Conservation (phyloP, 2,113 vertebrate species). For the Sylvietta virens region DNA sequence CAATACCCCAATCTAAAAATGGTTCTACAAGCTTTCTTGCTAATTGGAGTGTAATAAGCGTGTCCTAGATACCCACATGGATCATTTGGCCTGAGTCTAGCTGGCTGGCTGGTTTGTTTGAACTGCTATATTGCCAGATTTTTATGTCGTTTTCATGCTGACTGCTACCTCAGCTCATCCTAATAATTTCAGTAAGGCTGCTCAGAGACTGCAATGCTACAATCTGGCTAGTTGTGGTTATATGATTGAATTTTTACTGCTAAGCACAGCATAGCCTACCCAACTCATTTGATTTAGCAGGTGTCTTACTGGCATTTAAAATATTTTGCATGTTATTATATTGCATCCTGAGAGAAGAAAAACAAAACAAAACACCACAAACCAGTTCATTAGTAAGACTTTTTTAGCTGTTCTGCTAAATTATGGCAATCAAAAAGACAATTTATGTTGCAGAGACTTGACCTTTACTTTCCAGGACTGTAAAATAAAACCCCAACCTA, state of each 20-base stretch:
- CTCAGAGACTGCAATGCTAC: not conserved
- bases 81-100: not conserved
- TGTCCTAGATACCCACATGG: not conserved
- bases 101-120: not conserved
- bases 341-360: not conserved
- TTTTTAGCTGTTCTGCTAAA: not conserved
- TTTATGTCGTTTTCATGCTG: not conserved
- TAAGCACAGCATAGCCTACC: not conserved
- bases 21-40: not conserved
- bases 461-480: not conserved
- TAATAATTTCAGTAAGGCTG: not conserved
- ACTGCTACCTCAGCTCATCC: not conserved
- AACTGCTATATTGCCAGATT: not conserved
- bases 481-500: constrained; percentile 14
- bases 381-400: not conserved
- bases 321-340: not conserved
- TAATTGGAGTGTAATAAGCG: not conserved
- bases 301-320: not conserved
- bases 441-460: not conserved
- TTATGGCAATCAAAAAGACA: not conserved
- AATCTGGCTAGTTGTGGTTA: not conserved
- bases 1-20: not conserved
- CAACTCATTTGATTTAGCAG: constrained; percentile 7
- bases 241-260: not conserved
- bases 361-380: not conserved